Base-by-base conservation (phyloP, 2,113 vertebrate genomes). In the Pholis gunnellus region DNA sequence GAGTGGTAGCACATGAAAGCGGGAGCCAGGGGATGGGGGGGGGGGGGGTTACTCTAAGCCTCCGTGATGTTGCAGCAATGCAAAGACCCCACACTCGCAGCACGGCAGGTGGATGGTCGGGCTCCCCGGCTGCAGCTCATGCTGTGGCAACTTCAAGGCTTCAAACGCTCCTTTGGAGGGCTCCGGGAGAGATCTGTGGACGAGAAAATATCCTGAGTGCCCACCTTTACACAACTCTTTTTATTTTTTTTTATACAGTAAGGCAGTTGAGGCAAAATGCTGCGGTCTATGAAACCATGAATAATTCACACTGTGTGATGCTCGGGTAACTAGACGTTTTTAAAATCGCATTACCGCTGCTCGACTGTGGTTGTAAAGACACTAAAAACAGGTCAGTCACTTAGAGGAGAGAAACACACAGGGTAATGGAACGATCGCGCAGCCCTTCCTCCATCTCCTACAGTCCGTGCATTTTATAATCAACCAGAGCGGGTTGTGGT, bases 31-130 rank as follows among this genome's bases (percentile, higher is more conserved):
- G 59, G 44, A 6, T 46, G 14, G 52, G 46, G 6, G 6, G 14
- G 8, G 14, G 44, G 71, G 65, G 81, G 78, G 84, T 56, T 67
- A 42, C 64, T 83, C 40, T 66, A 48, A 87, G 81, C 57, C 61
- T 69, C 70, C 92, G 56, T 91, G 90, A 91, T 87, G 91, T 78
- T 29, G 79, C 72, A 79, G 76, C 82, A 83, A 85, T 84, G 83
- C 77, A 87, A 81, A 81, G 87, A 87, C 78, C 76, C 79, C 77
- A 73, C 78, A 72, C 74, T 84, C 50, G 2, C 68, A 61, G 48
- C 70, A 79, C 25, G 68, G 46, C 36, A 66, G 79, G 78, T 50
- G 60, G 61, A 82, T 18, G 79, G 69, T 44, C 1, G 56, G 46
- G 66, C 76, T 83, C 60, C 73, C 75, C 11, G 20, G 64, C 72